Conservation (phyloP, 2,888 invertebrate genomes). For the Sialis lutaria region DNA sequence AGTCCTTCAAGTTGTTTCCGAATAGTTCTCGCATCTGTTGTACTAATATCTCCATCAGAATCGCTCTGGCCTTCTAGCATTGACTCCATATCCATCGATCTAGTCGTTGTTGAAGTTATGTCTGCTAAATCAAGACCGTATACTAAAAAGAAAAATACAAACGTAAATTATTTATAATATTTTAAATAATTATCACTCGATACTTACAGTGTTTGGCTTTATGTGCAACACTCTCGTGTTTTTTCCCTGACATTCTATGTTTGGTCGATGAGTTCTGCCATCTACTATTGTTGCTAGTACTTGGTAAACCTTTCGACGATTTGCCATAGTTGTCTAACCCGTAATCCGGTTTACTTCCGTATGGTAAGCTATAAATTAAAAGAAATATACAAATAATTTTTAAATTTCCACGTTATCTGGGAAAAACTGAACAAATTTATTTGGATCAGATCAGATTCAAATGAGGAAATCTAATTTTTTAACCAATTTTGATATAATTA, state of each 20-base stretch:
- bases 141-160: conserved; percentile 26
- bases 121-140: conserved; percentile 58
- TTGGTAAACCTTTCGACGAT: conserved; percentile 20
- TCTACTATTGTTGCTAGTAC: conserved; percentile 19
- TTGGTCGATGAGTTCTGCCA: conserved; percentile 25
- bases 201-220: conserved; percentile 41
- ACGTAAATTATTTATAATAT: not conserved
- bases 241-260: conserved; percentile 29
- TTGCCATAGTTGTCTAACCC: conserved; percentile 29
- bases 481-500: too few species aligned
- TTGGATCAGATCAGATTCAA: too few species aligned
- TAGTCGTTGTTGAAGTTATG: conserved; percentile 61
- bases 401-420: too few species aligned
- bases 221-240: conserved; percentile 30
- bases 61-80: conserved; percentile 49
- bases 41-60: conserved; percentile 59
- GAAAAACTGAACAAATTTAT: too few species aligned
- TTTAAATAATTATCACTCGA: not conserved
- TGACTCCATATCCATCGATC: conserved; percentile 60
- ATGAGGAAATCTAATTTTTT: too few species aligned
- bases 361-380: conserved; percentile 37
- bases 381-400: not conserved
- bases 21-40: conserved; percentile 60
- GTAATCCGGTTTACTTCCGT: conserved; percentile 39
- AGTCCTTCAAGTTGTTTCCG: conserved; percentile 65